phyloP scores from a whole-genome alignment of 2,113 vertebrate genomes.

The Porphyrio hochstetteri region DNA sequence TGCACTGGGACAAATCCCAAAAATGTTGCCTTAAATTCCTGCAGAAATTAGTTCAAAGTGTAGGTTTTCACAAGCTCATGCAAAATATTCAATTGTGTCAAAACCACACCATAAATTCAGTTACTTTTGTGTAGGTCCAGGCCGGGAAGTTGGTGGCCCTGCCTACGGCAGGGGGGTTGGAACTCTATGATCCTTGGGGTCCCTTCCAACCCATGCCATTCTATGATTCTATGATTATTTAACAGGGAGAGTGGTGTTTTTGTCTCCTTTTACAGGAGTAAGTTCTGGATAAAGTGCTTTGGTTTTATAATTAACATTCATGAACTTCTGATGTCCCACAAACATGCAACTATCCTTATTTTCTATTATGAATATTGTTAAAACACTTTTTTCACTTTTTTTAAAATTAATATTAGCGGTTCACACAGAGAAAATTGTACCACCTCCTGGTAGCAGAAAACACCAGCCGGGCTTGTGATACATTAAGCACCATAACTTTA shows the following conservation, averaged over 20 bases:
- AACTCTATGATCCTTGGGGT: too few relatives aligned
- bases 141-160: too few relatives aligned
- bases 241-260: conserved; percentile 23
- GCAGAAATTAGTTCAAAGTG: conserved; percentile 1
- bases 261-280: conserved; percentile 39
- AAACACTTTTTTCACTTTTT: conserved; percentile 48
- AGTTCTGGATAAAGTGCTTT: conserved; percentile 21
- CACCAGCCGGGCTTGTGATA: background rate
- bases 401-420: background rate
- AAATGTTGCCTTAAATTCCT: background rate
- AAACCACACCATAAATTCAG: background rate
- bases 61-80: conserved; percentile 24
- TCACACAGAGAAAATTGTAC: background rate
- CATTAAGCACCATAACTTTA: background rate
- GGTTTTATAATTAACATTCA: conserved; percentile 41
- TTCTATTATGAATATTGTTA: conserved; percentile 47
- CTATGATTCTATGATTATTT: background rate
- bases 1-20: background rate
- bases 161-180: too few relatives aligned
- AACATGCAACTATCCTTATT: conserved; percentile 46
- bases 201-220: too few relatives aligned
- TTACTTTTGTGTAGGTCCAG: too few relatives aligned
- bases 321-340: conserved; percentile 36
- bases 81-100: conserved; percentile 38
- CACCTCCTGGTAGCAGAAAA: background rate